Percentiles rank a stretch among this genome's conserved stretches.
Evolutionary conservation across 2,113 vertebrate genomes (phyloP).

Genomic region (Myiagra hebetior): DNA sequence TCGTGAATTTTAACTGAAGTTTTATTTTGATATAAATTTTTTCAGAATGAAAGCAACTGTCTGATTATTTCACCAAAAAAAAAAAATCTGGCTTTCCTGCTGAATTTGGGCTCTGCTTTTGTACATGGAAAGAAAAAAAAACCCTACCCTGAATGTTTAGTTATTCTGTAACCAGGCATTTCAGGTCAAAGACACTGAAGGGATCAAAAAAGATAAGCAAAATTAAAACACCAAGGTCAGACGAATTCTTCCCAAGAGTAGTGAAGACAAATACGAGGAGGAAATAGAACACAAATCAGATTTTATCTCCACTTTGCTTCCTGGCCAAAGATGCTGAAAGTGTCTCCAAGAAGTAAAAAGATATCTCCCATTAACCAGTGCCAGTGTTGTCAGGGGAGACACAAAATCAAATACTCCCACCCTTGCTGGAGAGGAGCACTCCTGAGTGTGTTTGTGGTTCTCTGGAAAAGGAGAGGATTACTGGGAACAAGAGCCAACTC

Average conservation of each 20-base stretch:
- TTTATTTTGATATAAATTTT: neutral
- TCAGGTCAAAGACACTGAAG: constrained; percentile 69
- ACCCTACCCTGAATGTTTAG: neutral
- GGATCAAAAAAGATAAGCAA: constrained; percentile 57
- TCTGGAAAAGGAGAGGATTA: neutral
- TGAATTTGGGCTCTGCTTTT: constrained; percentile 57
- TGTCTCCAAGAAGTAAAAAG: constrained; percentile 12
- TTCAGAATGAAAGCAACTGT: neutral
- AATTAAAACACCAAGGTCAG: constrained; percentile 28
- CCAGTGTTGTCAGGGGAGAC: neutral
- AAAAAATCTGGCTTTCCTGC: neutral
- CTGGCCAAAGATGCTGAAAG: neutral
- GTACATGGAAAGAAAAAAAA: neutral
- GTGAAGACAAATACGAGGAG: neutral
- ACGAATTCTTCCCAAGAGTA: neutral
- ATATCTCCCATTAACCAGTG: neutral
- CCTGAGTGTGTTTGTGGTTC: rapidly evolving
- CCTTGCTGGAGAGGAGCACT: neutral
- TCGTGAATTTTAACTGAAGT: neutral
- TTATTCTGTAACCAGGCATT: constrained; percentile 75
- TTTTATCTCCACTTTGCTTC: neutral
- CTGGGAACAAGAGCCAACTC: neutral
- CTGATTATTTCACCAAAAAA: neutral
- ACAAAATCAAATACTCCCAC: neutral
- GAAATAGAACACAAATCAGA: neutral